Evolutionary conservation across 2,113 vertebrate species (phyloP).

Genomic region (Zosterops lateralis): DNA sequence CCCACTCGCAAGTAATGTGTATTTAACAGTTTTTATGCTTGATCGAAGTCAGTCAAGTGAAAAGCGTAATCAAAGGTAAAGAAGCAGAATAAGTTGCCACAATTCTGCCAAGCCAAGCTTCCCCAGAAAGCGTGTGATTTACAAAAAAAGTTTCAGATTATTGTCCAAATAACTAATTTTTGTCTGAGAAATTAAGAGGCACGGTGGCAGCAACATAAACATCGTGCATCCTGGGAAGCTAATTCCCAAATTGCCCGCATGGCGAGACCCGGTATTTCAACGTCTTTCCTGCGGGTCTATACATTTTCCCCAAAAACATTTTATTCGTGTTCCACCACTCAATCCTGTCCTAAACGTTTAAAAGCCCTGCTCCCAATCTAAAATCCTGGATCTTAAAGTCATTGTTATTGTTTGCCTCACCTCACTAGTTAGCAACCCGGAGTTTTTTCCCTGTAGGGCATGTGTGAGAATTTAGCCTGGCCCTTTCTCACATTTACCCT

Average conservation of each 20-base stretch:
- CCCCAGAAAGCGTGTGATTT: accelerated
- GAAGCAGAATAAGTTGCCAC: neutral
- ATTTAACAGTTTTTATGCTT: neutral
- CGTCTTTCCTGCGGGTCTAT: neutral
- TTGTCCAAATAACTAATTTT: neutral
- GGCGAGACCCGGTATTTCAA: neutral
- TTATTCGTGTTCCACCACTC: neutral
- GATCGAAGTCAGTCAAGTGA: neutral
- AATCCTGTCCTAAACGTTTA: neutral
- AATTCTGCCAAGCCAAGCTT: neutral
- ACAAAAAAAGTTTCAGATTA: neutral
- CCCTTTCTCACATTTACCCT: neutral
- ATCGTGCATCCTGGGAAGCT: neutral
- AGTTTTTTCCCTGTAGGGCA: accelerated
- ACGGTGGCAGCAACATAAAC: neutral
- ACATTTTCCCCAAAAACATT: neutral
- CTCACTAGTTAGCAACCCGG: neutral
- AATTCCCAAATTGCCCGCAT: too few species aligned
- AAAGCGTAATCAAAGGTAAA: neutral
- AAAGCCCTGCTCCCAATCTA: neutral
- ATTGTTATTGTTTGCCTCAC: neutral
- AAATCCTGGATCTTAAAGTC: neutral
- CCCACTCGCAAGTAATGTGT: neutral
- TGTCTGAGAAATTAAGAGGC: neutral
- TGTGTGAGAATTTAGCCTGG: neutral